These are phyloP conservation scores for Miichthys miiuy DNA, from an alignment of 2,797 vertebrate genomes.

Conservation along the genomic window DNA sequence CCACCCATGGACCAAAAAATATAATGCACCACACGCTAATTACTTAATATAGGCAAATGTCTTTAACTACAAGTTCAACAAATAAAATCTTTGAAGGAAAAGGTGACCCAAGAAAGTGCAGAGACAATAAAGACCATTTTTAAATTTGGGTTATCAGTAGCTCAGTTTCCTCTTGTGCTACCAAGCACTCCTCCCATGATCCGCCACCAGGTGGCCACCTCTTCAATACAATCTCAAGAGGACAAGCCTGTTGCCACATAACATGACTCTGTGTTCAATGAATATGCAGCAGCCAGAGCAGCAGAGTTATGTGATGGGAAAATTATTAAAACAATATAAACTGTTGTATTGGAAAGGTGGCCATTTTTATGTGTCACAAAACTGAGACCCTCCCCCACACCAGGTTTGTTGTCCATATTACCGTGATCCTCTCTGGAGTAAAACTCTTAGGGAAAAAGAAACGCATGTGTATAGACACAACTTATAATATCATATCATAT, in stretches of 20 bases:
- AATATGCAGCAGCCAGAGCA: constrained; percentile 7
- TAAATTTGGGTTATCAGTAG: constrained; percentile 10
- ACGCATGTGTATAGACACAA: constrained; percentile 41
- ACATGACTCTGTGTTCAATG: background rate
- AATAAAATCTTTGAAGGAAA: constrained; percentile 5
- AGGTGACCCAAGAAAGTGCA: constrained; percentile 19
- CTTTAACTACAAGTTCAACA: background rate
- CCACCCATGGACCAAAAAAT: constrained; percentile 31
- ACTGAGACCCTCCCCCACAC: constrained; percentile 49
- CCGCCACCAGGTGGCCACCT: constrained; percentile 83
- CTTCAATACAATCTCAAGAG: constrained; percentile 66
- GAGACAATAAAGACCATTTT: background rate
- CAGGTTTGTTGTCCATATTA: constrained; percentile 69
- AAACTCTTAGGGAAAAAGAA: constrained; percentile 77
- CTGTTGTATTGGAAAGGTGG: constrained; percentile 66
- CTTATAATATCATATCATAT: background rate
- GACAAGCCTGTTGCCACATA: constrained; percentile 1
- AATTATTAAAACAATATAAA: background rate
- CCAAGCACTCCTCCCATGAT: constrained; percentile 40
- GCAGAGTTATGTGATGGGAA: background rate
- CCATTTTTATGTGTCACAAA: constrained; percentile 45
- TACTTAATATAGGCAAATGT: background rate
- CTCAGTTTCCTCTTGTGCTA: constrained; percentile 14
- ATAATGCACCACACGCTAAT: background rate
- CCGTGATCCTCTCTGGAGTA: constrained; percentile 80